A percentile compares a stretch with the other conserved stretches of the same genome.
Evolutionary conservation across 2,797 vertebrate genomes (phyloP).

Genomic region (Heterohyrax brucei): DNA sequence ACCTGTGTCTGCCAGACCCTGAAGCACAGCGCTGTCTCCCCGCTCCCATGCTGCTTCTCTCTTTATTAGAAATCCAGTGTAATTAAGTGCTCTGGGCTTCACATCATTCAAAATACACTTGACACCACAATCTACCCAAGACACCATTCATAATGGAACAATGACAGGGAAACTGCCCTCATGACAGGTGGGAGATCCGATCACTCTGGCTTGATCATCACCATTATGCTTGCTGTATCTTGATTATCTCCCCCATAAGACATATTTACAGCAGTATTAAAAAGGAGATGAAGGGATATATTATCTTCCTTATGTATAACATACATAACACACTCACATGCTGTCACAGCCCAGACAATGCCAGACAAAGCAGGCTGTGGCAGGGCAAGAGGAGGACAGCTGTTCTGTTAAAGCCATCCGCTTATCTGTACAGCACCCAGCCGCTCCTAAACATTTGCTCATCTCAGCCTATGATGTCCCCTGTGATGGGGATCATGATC

Average conservation of each 20-base stretch:
- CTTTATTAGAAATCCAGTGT: conserved; percentile 28
- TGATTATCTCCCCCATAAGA: not conserved
- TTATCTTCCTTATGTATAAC: conserved; percentile 3
- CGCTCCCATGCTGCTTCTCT: not conserved
- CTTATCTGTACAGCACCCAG: not conserved
- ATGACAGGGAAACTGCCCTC: conserved; percentile 27
- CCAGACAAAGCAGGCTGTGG: not conserved
- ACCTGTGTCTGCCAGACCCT: not conserved
- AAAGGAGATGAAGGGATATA: conserved; percentile 62
- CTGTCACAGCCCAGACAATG: not conserved
- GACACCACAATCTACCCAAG: conserved; percentile 46
- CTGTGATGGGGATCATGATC: accelerated
- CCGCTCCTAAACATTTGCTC: not conserved
- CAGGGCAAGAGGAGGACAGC: accelerated
- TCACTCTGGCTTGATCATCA: not conserved
- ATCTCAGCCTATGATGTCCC: not conserved
- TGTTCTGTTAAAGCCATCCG: accelerated
- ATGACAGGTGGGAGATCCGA: not conserved
- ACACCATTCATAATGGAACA: not conserved
- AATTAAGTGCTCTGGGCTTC: conserved; percentile 62
- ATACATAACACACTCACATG: not conserved
- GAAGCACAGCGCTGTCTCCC: not conserved
- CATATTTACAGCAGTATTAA: conserved; percentile 69
- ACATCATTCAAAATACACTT: conserved; percentile 54
- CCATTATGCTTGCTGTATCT: accelerated